A percentile compares a stretch with the other conserved stretches of the same genome.
Evolutionary conservation across 2,113 vertebrate genomes (phyloP).

Genomic region (Nymphicus hollandicus): DNA sequence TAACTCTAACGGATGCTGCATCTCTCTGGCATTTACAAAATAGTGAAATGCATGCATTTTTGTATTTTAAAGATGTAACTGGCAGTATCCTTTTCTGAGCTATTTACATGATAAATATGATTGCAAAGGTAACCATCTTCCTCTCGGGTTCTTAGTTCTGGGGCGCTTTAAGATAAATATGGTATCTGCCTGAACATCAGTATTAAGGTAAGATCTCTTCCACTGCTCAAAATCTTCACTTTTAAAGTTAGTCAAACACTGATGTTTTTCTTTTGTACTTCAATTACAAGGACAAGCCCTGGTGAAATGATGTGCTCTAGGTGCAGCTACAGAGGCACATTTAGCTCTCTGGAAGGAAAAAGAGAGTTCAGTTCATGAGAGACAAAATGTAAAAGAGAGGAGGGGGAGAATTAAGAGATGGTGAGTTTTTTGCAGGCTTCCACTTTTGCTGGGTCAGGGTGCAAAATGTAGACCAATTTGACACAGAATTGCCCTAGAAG

Average conservation of each 20-base stretch:
- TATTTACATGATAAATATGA: conserved; percentile 74
- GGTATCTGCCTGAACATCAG: conserved; percentile 52
- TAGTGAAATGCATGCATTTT: conserved; percentile 85
- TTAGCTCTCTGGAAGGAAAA: not conserved
- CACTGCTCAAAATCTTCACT: conserved; percentile 13
- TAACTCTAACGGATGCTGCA: conserved; percentile 94
- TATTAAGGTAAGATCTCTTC: conserved; percentile 12
- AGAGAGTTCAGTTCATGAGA: not conserved
- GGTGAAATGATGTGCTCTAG: not conserved
- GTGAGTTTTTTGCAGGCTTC: not conserved
- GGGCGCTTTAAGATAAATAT: conserved; percentile 68
- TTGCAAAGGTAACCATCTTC: conserved; percentile 60
- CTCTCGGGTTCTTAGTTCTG: conserved; percentile 63
- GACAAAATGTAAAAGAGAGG: not conserved
- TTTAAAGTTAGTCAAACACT: conserved; percentile 23
- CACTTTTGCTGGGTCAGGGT: conserved; percentile 11
- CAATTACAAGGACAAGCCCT: not conserved
- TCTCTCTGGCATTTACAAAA: conserved; percentile 95
- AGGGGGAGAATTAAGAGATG: not conserved
- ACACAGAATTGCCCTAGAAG: conserved; percentile 48
- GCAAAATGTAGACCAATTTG: conserved; percentile 57
- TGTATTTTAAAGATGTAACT: conserved; percentile 80
- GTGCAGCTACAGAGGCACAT: not conserved
- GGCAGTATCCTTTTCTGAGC: conserved; percentile 74
- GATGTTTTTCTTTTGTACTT: not conserved